phyloP scores from a whole-genome alignment of 2,113 vertebrate genomes.

The Menura novaehollandiae region DNA sequence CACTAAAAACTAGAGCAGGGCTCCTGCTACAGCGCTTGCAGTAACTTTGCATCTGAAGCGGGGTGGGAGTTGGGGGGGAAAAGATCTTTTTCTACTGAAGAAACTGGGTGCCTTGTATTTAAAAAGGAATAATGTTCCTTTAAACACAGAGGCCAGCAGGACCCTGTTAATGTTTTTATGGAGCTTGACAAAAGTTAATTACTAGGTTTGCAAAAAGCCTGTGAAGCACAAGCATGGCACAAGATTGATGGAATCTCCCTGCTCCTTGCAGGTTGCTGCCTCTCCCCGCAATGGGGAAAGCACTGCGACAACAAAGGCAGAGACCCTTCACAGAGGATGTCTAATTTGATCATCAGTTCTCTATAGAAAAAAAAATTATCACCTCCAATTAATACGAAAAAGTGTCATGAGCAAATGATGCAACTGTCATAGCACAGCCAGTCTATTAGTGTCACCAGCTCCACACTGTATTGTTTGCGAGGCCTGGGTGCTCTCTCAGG shows the following conservation, averaged over 20 bases:
- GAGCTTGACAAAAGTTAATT: conserved; percentile 71
- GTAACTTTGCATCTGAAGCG: conserved; percentile 23
- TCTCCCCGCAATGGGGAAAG: background rate
- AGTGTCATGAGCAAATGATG: background rate
- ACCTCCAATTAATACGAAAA: background rate
- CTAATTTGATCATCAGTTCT: background rate
- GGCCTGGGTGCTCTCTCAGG: background rate
- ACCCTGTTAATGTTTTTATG: conserved; percentile 65
- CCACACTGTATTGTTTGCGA: accelerated
- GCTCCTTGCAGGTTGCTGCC: background rate
- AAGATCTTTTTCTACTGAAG: conserved; percentile 11
- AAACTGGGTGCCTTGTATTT: conserved; percentile 36
- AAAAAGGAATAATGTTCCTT: conserved; percentile 59
- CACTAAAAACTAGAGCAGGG: background rate
- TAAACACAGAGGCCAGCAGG: conserved; percentile 50
- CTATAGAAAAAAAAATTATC: background rate
- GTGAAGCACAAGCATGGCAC: background rate
- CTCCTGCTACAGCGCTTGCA: background rate
- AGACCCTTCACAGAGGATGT: background rate
- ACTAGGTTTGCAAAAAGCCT: conserved; percentile 53
- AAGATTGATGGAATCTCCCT: conserved; percentile 39
- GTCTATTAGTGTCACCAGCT: background rate
- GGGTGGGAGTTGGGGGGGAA: background rate
- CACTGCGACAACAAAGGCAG: background rate
- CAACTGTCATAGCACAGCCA: background rate